Conservation (phyloP, 2,797 vertebrate species). For the Hemibagrus guttatus region DNA sequence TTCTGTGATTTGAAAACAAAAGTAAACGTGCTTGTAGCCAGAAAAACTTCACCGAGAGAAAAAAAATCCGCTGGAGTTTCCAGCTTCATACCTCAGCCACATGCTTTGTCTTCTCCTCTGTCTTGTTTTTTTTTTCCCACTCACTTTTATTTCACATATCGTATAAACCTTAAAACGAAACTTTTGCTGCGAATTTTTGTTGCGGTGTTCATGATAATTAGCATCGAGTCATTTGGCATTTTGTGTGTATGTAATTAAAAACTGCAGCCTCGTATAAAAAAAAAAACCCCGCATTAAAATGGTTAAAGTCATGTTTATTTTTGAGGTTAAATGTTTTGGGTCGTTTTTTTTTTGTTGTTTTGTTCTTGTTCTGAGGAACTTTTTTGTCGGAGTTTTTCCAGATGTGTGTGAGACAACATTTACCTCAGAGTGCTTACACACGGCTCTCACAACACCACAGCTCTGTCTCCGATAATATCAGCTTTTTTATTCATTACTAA, state of each 20-base stretch:
- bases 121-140: neutral
- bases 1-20: neutral
- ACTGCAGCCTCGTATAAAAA: neutral
- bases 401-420: conserved; percentile 1
- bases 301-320: neutral
- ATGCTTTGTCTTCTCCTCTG: neutral
- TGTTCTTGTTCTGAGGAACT: neutral
- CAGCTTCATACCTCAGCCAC: neutral
- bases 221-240: neutral
- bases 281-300: neutral
- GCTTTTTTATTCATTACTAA: neutral
- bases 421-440: neutral
- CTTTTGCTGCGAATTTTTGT: too few relatives aligned
- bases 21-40: neutral
- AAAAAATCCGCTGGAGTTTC: neutral
- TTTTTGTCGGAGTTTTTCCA: conserved; percentile 13
- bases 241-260: too few relatives aligned
- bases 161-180: too few relatives aligned
- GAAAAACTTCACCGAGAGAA: neutral
- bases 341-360: neutral
- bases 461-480: neutral
- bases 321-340: neutral
- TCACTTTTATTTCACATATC: neutral
- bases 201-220: neutral
- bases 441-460: neutral